Evolutionary conservation across 1,140 invertebrate genomes (phyloP), one percentile per base, ranked within the genome.

Genomic region (Condylostylus longicornis): DNA sequence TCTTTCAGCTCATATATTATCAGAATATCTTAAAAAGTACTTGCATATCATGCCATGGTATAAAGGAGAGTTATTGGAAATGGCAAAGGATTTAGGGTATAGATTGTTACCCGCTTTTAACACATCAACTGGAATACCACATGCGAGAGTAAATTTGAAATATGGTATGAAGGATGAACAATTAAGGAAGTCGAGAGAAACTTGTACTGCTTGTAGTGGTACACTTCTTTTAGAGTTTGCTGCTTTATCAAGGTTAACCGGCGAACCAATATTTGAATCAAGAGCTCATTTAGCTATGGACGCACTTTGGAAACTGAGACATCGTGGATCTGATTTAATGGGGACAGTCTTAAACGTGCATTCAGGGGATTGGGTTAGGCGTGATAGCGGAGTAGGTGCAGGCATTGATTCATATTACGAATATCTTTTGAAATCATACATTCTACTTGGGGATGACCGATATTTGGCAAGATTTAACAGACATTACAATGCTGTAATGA

Each of bases 391-490:
- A 3, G 90, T 98, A 14, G 95, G 95, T n/a, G 95, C 94, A 27
- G 94, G 95, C 8, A 97, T 97, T 45, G 94, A 98, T 62, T 96
- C 90, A 0, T 98, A 98, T 61, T 98, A 97, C 61, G 94, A 98
- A 63, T 98, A 98, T 63, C 86, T 89, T 45, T 71, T 98, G 13
- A 98, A 98, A 63, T 90, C 90, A 0, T 84, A 84, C 50, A 79
- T 84, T 44, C 64, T 85, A 41, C 64, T 84, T 2, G 79, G 91
- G 63, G 56, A 94, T 76, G 71, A 89, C 77, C 81, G 81, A 44
- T 97, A 96, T 65, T 65, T 96, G 41, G 77, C 82, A 17, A 68
- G 91, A 39, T 97, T 97, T 60, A 94, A 94, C 58, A 79, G 81
- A 54, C 94, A 98, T 66, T 98, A 98, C 65, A 78, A 81, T 47